phyloP scores from a whole-genome alignment of 2,888 invertebrate genomes.

The Eledona agricola region DNA sequence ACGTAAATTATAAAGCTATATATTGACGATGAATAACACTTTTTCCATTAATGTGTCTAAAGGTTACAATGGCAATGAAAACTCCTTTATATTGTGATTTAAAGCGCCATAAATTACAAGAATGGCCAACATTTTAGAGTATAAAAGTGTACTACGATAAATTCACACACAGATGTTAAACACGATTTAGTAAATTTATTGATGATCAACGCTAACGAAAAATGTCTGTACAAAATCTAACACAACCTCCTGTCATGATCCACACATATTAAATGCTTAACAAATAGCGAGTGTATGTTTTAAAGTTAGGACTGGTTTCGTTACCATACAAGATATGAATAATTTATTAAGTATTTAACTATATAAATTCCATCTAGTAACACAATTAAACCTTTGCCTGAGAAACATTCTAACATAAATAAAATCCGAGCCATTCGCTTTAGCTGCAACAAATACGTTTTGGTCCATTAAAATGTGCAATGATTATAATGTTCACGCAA shows the following conservation, averaged over 20 bases:
- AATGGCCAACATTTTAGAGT: constrained; percentile 23
- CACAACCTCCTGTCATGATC: constrained; percentile 29
- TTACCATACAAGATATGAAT: neutral
- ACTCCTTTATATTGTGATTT: constrained; percentile 15
- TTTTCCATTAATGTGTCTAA: constrained; percentile 7
- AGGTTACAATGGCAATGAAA: constrained; percentile 10
- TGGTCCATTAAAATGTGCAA: constrained; percentile 50
- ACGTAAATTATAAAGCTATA: constrained; percentile 25
- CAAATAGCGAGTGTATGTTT: neutral
- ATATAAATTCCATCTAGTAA: constrained; percentile 9
- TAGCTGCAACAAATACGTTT: constrained; percentile 43
- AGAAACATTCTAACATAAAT: constrained; percentile 31
- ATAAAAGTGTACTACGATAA: constrained; percentile 24
- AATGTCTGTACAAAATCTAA: constrained; percentile 10
- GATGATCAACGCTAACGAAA: constrained; percentile 3
- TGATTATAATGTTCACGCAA: neutral
- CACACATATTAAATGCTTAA: neutral
- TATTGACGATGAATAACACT: constrained; percentile 20
- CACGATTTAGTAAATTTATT: constrained; percentile 4
- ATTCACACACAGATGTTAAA: constrained; percentile 22
- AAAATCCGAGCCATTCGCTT: constrained; percentile 36
- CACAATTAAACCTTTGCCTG: constrained; percentile 7
- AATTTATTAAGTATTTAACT: constrained; percentile 7
- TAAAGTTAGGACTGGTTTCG: neutral
- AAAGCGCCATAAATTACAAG: constrained; percentile 22